A percentile compares a stretch with the other conserved stretches of the same genome.
These are phyloP conservation scores for Odontamblyopus lacepedii DNA, from an alignment of 2,797 vertebrate species.

Conservation along the genomic window DNA sequence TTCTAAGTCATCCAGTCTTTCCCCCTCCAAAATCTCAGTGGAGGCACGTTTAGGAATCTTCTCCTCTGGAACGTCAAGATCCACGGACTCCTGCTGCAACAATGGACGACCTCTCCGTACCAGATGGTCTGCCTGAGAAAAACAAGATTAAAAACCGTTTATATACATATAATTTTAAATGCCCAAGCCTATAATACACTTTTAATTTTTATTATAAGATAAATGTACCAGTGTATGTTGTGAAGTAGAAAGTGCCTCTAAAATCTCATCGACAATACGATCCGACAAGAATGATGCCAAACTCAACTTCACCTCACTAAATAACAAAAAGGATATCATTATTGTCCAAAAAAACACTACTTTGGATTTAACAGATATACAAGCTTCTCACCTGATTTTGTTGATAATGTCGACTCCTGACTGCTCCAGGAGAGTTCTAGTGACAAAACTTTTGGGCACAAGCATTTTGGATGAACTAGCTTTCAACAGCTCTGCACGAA, in stretches of 20 bases:
- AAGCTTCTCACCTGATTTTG: slow-evolving; percentile 88
- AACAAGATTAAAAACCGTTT: background rate
- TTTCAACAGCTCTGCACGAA: slow-evolving; percentile 89
- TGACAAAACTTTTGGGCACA: slow-evolving; percentile 91
- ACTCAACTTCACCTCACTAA: slow-evolving; percentile 93
- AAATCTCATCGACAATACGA: slow-evolving; percentile 93
- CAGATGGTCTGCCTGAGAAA: slow-evolving; percentile 87
- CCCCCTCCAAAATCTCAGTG: slow-evolving; percentile 87
- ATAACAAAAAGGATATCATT: background rate
- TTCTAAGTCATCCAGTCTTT: slow-evolving; percentile 91
- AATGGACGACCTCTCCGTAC: slow-evolving; percentile 84
- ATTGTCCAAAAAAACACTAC: background rate
- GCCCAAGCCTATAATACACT: background rate
- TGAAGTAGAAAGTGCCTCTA: slow-evolving; percentile 90
- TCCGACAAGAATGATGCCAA: slow-evolving; percentile 95
- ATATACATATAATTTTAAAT: background rate
- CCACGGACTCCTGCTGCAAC: slow-evolving; percentile 84
- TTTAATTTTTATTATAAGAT: background rate
- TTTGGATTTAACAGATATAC: background rate
- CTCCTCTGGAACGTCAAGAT: slow-evolving; percentile 86
- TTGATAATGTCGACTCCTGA: slow-evolving; percentile 97
- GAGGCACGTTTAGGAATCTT: slow-evolving; percentile 82
- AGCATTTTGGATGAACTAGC: slow-evolving; percentile 90
- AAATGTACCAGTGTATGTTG: slow-evolving; percentile 89
- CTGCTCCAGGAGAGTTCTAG: slow-evolving; percentile 93